A percentile compares a stretch with the other conserved stretches of the same genome.
Conservation (phyloP, 2,888 invertebrate genomes). For the Phasia obesa region DNA sequence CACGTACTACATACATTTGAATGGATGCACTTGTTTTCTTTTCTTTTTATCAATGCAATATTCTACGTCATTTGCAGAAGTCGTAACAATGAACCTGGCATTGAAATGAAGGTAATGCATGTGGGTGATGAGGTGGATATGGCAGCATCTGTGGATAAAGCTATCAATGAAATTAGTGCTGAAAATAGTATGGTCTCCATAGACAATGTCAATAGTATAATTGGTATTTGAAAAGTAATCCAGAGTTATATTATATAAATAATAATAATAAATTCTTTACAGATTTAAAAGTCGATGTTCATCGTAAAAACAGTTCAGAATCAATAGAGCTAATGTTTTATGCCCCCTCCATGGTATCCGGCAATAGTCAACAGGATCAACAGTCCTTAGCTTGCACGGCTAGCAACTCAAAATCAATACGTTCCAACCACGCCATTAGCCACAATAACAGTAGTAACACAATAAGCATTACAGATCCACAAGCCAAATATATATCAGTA, state of each 20-base stretch:
- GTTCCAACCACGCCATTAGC: slow-evolving; percentile 71
- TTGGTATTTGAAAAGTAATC: slow-evolving; percentile 83
- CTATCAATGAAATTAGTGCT: slow-evolving; percentile 81
- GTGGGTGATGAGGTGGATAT: slow-evolving; percentile 83
- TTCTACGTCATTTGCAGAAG: slow-evolving; percentile 59
- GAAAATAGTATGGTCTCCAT: slow-evolving; percentile 82
- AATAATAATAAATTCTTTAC: slow-evolving; percentile 56
- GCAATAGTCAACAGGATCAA: slow-evolving; percentile 78
- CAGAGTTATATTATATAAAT: neutral
- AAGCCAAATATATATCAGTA: slow-evolving; percentile 79
- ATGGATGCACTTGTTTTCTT: slow-evolving; percentile 15
- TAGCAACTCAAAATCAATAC: slow-evolving; percentile 78
- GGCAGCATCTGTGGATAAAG: slow-evolving; percentile 85
- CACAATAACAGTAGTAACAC: slow-evolving; percentile 54
- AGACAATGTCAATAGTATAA: slow-evolving; percentile 86
- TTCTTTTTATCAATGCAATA: slow-evolving; percentile 45
- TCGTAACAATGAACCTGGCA: slow-evolving; percentile 90
- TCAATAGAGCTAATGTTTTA: slow-evolving; percentile 89
- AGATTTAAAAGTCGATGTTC: slow-evolving; percentile 96
- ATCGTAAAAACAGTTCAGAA: slow-evolving; percentile 94
- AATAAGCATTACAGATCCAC: slow-evolving; percentile 52
- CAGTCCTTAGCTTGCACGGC: slow-evolving; percentile 77
- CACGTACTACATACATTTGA: too few species aligned
- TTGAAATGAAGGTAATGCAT: slow-evolving; percentile 90
- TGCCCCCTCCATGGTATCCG: slow-evolving; percentile 81